Percentiles rank a stretch among this genome's conserved stretches.
Conservation (phyloP, 2,888 invertebrate genomes). For the Brachyopa scutellaris region DNA sequence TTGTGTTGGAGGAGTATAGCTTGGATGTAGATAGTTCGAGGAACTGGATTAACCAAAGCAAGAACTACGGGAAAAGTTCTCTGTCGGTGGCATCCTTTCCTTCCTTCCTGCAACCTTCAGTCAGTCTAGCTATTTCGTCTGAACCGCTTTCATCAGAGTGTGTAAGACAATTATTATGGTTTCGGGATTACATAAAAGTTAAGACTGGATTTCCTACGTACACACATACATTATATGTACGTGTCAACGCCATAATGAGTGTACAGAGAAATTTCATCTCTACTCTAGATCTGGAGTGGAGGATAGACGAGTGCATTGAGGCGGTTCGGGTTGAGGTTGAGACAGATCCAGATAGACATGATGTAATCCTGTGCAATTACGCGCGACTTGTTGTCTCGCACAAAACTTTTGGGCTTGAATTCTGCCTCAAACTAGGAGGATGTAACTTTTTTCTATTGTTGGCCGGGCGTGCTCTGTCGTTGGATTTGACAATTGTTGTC, state of each 20-base stretch:
- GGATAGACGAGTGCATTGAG: slow-evolving; percentile 27
- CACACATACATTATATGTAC: no score
- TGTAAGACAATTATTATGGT: slow-evolving; percentile 70
- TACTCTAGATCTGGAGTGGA: not conserved
- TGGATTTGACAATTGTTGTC: slow-evolving; percentile 27
- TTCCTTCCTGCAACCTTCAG: slow-evolving; percentile 1
- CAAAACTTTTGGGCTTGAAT: slow-evolving; percentile 6
- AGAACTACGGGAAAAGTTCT: slow-evolving; percentile 44
- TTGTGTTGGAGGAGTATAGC: slow-evolving; percentile 2
- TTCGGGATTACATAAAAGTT: slow-evolving; percentile 69
- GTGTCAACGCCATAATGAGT: slow-evolving; percentile 67
- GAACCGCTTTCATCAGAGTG: slow-evolving; percentile 20
- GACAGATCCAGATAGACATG: slow-evolving; percentile 17
- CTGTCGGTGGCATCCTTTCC: not conserved
- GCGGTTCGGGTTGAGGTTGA: not conserved
- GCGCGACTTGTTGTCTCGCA: slow-evolving; percentile 54
- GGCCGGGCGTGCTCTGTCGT: not conserved
- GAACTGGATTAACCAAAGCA: slow-evolving; percentile 66
- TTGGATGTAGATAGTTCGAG: slow-evolving; percentile 43
- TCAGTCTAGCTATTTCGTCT: no score
- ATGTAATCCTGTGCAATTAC: slow-evolving; percentile 69
- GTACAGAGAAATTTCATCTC: slow-evolving; percentile 27
- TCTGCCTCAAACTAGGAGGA: slow-evolving; percentile 35
- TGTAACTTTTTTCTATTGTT: slow-evolving; percentile 23
- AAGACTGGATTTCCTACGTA: slow-evolving; percentile 48